Evolutionary conservation across 2,888 invertebrate genomes (phyloP).

Genomic region (Microdon myrmicae): DNA sequence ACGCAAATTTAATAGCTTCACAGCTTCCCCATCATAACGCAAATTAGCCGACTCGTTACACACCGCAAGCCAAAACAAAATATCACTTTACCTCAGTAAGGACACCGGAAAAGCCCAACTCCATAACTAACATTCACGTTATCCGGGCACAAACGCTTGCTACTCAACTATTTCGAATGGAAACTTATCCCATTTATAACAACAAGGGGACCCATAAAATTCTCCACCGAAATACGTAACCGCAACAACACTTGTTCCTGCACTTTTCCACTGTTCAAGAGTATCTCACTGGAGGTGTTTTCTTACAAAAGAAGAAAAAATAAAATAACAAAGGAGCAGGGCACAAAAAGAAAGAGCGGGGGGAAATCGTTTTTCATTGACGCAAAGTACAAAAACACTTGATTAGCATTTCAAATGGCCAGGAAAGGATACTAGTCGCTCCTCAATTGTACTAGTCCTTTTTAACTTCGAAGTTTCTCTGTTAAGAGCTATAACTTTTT

Average conservation of each 20-base stretch:
- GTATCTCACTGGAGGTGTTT: slow-evolving; percentile 28
- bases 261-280: slow-evolving; percentile 40
- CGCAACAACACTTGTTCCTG: slow-evolving; percentile 29
- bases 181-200: slow-evolving; percentile 17
- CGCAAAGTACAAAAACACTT: slow-evolving; percentile 44
- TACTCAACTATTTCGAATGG: slow-evolving; percentile 20
- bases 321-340: too few species aligned
- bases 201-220: slow-evolving; percentile 6
- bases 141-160: too few species aligned
- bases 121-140: too few species aligned
- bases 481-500: slow-evolving; percentile 4
- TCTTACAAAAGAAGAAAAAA: slow-evolving; percentile 27
- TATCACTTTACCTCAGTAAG: too few species aligned
- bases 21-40: too few species aligned
- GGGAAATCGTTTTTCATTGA: slow-evolving; percentile 42
- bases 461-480: slow-evolving; percentile 22
- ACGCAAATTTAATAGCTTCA: too few species aligned
- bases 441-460: slow-evolving; percentile 42
- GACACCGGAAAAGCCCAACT: too few species aligned
- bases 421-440: slow-evolving; percentile 44
- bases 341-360: too few species aligned
- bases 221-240: slow-evolving; percentile 33
- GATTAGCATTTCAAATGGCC: slow-evolving; percentile 50
- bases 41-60: too few species aligned
- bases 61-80: too few species aligned